These are phyloP conservation scores for Leptarthrus brevirostris DNA, from an alignment of 2,888 invertebrate genomes.

Conservation along the genomic window DNA sequence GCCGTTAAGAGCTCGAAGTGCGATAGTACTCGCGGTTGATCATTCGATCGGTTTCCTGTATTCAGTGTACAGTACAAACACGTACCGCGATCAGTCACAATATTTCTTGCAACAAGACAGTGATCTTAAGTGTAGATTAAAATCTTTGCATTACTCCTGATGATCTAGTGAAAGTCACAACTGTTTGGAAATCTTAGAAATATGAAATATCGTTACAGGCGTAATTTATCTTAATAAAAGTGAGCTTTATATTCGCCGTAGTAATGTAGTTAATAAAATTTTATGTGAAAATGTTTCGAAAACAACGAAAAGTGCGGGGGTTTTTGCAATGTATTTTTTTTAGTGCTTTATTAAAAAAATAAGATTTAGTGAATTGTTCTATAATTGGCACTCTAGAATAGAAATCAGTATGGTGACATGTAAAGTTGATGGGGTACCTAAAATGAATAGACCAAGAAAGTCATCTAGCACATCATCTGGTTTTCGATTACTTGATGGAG, in stretches of 20 bases:
- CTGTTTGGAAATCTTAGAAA: not conserved
- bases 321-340: too few species aligned
- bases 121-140: not conserved
- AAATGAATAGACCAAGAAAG: conserved; percentile 61
- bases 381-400: not conserved
- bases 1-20: conserved; percentile 6
- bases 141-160: not conserved
- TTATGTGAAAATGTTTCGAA: not conserved
- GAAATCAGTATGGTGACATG: conserved; percentile 65
- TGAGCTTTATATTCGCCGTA: not conserved
- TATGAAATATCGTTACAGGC: not conserved
- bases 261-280: not conserved
- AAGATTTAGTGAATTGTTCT: not conserved
- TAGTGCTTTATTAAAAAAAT: too few species aligned
- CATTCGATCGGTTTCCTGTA: conserved; percentile 27
- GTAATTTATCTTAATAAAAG: not conserved
- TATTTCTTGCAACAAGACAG: not conserved
- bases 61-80: not conserved
- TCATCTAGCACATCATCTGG: conserved; percentile 65
- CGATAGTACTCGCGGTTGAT: not conserved
- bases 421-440: conserved; percentile 64
- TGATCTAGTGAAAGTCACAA: conserved; percentile 29
- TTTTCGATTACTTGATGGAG: conserved; percentile 65
- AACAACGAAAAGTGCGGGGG: conserved; percentile 2
- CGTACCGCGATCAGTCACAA: conserved; percentile 8